Conservation (phyloP, 2,113 vertebrate species). For the Microcebus ravelobensis region DNA sequence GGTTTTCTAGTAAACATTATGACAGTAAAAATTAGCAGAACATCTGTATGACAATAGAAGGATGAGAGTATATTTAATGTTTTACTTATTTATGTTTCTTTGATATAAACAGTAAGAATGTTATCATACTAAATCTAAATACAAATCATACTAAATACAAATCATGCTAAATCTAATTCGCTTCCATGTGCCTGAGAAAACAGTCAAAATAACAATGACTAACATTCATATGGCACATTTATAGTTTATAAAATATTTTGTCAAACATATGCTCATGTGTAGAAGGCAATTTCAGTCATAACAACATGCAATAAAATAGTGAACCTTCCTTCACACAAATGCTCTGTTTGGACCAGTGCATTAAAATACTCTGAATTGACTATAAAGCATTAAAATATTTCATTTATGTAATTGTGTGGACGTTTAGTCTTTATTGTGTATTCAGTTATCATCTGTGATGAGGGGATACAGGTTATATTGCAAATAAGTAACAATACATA, state of each 20-base stretch:
- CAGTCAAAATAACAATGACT: neutral
- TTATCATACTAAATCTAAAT: constrained; percentile 29
- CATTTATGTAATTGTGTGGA: neutral
- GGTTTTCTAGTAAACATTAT: constrained; percentile 28
- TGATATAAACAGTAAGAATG: neutral
- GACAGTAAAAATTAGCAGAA: constrained; percentile 23
- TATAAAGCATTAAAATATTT: neutral
- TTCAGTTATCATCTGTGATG: neutral
- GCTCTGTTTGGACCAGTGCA: neutral
- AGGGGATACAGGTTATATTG: neutral
- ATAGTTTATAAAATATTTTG: neutral
- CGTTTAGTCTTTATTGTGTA: neutral
- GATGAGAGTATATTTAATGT: neutral
- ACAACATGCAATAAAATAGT: neutral
- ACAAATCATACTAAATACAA: neutral
- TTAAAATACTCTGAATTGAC: neutral
- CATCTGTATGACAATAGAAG: neutral
- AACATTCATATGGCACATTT: neutral
- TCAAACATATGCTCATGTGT: neutral
- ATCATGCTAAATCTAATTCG: neutral
- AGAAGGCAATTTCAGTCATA: constrained; percentile 17
- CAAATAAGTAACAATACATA: neutral
- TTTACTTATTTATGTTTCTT: neutral
- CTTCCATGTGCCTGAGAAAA: neutral
- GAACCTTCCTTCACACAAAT: neutral